Percentiles rank a stretch among this genome's conserved stretches.
Evolutionary conservation across 2,888 invertebrate species (phyloP).

Genomic region (Melanostoma scalare): DNA sequence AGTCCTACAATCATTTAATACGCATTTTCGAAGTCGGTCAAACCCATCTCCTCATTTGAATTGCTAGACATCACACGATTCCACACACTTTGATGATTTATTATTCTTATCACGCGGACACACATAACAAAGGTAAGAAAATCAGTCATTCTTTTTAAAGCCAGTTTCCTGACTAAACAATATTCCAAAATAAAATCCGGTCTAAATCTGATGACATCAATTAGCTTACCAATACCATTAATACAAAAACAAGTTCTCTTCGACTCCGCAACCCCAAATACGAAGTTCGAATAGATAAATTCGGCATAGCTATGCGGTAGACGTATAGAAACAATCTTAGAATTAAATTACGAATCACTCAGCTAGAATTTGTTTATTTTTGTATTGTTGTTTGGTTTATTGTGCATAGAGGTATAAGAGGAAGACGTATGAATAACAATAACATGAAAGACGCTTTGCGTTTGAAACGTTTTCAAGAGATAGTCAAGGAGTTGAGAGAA

Average conservation of each 20-base stretch:
- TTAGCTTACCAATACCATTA: background rate
- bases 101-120: slow-evolving; percentile 14
- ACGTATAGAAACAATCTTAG: too few relatives aligned
- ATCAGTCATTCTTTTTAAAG: slow-evolving; percentile 6
- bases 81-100: background rate
- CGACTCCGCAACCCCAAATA: slow-evolving; percentile 6
- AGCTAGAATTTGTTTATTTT: too few relatives aligned
- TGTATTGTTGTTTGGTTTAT: too few relatives aligned
- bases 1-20: slow-evolving; percentile 2
- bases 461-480: too few relatives aligned
- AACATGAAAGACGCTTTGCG: too few relatives aligned
- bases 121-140: background rate
- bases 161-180: background rate
- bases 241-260: slow-evolving; percentile 49
- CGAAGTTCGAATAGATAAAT: slow-evolving; percentile 21
- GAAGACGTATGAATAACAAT: too few relatives aligned
- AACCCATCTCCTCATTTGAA: background rate
- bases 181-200: slow-evolving; percentile 2
- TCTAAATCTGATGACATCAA: slow-evolving; percentile 54
- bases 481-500: too few relatives aligned
- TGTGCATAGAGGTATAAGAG: too few relatives aligned
- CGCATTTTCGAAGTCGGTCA: background rate
- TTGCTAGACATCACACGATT: slow-evolving; percentile 1
- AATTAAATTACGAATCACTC: too few relatives aligned
- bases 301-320: too few relatives aligned